Base-by-base conservation (phyloP, 2,888 invertebrate genomes). In the Neoaliturus tenellus region DNA sequence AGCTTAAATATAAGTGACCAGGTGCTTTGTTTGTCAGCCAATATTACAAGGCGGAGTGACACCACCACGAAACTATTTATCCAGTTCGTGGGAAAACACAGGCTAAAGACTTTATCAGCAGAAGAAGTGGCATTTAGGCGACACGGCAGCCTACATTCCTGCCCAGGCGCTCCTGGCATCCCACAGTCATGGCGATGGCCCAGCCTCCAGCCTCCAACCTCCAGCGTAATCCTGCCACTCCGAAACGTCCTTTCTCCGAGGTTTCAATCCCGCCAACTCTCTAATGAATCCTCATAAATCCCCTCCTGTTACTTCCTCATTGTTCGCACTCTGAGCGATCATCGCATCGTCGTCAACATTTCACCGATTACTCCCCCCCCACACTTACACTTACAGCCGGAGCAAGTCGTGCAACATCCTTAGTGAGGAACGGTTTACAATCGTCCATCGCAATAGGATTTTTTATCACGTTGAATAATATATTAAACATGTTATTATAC, bases 261-360 rank as follows among this genome's bases (percentile, higher is more conserved):
- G 55, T 23, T 62, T 62, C 62, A 62, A 62, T 62, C 62, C 62
- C 4, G 48, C 48, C 48, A 48, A 23, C 55, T 55, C 55, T 55
- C 62, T 62, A 62, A 62, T 62, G 62, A 62, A 62, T 62, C 25
- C 31, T 31, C 62, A 20, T 31, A 62, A 62, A 62, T 62, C 31
- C 62, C 62, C 62, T 28, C 23, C 62, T 62, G 62, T 62, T 62
- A 31, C 62, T 62, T 62, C 62, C 62, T 28, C 31, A 31, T 28
- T 28, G 28, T 62, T 31, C 28, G 14, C 28, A 8, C 31, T 62
- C 14, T 31, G n/a, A 31, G 14, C 25, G 28, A 62, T 28, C 31
- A 62, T 62, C 62, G 23, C 55, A 10, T 17, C 17, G 14, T 44
- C 44, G 14, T 51, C 51, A 23, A 28, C 23, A 28, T 31, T 62